Conservation (phyloP, 30 jellyfish, hydroid and myxozoan genomes). For the Nemopilema nomurai region DNA sequence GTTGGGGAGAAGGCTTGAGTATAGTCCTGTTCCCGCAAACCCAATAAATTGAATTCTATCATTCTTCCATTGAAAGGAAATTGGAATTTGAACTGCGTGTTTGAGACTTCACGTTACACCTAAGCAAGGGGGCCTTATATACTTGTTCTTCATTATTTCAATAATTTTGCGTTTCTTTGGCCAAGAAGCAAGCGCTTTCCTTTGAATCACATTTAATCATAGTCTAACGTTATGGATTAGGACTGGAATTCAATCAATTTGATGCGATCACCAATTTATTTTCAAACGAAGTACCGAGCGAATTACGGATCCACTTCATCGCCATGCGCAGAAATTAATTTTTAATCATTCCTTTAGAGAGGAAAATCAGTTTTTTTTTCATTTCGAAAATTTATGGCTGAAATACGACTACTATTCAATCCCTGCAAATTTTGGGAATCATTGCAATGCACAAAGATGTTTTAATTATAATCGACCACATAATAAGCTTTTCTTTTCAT, state of each 20-base stretch:
- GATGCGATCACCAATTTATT: background rate
- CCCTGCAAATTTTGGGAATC: background rate
- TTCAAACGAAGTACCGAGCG: background rate
- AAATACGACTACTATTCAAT: background rate
- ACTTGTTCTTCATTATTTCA: background rate
- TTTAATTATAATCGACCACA: background rate
- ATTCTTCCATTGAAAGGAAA: no score
- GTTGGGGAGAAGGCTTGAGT: no score
- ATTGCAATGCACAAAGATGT: background rate
- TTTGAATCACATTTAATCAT: background rate
- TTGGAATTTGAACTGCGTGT: background rate
- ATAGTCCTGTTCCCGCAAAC: no score
- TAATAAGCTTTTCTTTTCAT: background rate
- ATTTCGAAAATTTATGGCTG: background rate
- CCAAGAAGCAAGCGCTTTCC: background rate
- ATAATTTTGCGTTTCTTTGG: background rate
- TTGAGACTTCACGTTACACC: background rate
- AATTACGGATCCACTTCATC: background rate
- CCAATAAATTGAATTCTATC: no score
- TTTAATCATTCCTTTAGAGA: background rate
- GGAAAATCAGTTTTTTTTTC: background rate
- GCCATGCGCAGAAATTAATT: background rate
- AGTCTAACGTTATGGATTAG: background rate
- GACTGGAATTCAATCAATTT: background rate
- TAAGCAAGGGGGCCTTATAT: background rate